These are phyloP conservation scores for Junonia oenone DNA, from an alignment of 2,888 invertebrate species.

Conservation along the genomic window DNA sequence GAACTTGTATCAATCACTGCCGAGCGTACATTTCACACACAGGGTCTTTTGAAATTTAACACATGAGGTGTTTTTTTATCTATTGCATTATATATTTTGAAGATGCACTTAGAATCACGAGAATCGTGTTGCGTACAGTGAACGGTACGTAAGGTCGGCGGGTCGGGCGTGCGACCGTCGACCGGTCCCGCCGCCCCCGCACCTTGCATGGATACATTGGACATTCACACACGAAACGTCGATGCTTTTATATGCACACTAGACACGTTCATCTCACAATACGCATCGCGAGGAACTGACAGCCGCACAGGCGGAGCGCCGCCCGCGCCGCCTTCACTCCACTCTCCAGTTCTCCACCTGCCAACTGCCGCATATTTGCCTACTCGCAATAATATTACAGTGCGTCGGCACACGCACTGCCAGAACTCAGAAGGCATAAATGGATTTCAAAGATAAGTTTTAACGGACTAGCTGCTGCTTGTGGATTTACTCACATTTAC, in stretches of 20 bases:
- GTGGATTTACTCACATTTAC: no score
- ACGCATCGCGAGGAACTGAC: conserved; percentile 38
- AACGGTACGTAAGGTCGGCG: conserved; percentile 80
- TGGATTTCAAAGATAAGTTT: no score
- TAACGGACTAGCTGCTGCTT: no score
- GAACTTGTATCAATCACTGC: conserved; percentile 29
- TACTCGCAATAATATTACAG: conserved; percentile 15
- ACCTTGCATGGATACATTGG: conserved; percentile 44
- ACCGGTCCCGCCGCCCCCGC: conserved; percentile 70
- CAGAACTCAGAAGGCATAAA: no score
- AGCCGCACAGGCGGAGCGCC: conserved; percentile 33
- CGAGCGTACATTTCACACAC: conserved; percentile 30
- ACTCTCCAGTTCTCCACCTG: conserved; percentile 17
- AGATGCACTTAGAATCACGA: conserved; percentile 60
- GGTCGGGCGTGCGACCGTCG: conserved; percentile 61
- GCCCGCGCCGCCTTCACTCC: conserved; percentile 34
- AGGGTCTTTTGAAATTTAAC: conserved; percentile 31
- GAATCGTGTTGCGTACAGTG: conserved; percentile 59
- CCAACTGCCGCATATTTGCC: conserved; percentile 10
- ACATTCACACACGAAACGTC: conserved; percentile 39
- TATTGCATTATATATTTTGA: conserved; percentile 38
- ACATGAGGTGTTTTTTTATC: conserved; percentile 30
- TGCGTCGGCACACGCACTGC: conserved; percentile 9
- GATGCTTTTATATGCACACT: conserved; percentile 29
- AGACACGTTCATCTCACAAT: conserved; percentile 34